Base-by-base conservation (phyloP, 2,888 invertebrate genomes). In the Merodon equestris region DNA sequence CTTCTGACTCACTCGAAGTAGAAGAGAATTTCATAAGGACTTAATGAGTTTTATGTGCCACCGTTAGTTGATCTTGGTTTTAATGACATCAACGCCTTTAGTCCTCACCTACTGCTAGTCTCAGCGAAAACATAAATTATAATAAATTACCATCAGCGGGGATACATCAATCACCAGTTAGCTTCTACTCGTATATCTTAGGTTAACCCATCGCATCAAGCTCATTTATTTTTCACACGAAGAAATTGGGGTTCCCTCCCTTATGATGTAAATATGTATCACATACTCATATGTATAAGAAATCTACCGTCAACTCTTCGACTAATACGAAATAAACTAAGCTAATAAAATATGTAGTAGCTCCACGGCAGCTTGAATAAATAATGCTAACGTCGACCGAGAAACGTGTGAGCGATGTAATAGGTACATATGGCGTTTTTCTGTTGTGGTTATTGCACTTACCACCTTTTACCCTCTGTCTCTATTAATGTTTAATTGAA, bases 401-500 rank as follows among this genome's bases (percentile, higher is more conserved):
- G 27, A 2, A 27, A 27, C 2, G 3, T 27, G 27, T 2, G 27
- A 4, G 27, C 3, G 27, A 27, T 27, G 2, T 27, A 27, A 4
- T 7, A 27, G 18, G 42, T 38, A 38, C 18, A 53, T n/a, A 36
- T 47, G 12, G 36, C 19, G 36, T n/a, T 18, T 12, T 4, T 27
- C 7, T 27, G 27, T 7, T 13, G 45, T 2, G 40, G 17, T 56
- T 15, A 14, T n/a, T 40, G 40, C n/a, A 42, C 47, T 56, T 48
- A 50, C 19, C 51, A 15, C 27, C n/a, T 42, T 19, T 15, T 40
- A 4, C 61, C 42, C 27, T 44, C 34, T 7, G 9, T 9, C 10
- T 10, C 15, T 27, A 45, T 45, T 19, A 53, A 63, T 63, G 44
- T 34, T 63, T 63, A 45, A 63, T 53, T 53, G 45, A 53, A 53